Evolutionary conservation across 2,888 invertebrate species (phyloP), one percentile per base, ranked within the genome.

Genomic region (Fragum sueziense): DNA sequence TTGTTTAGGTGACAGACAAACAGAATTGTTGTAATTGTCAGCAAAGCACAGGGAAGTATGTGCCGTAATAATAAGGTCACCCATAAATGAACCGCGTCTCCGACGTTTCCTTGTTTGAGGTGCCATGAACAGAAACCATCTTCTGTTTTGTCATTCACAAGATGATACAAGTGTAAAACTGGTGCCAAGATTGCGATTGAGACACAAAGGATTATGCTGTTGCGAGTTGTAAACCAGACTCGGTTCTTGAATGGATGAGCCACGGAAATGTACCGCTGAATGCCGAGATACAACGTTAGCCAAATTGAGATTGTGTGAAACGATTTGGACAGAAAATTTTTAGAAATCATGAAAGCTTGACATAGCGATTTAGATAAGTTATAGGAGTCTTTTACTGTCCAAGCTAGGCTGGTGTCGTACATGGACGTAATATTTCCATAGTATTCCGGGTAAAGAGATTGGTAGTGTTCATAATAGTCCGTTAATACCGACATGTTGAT

Each of bases 251-350:
- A 74, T 11, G 82, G 82, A 29, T 31, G 51, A 2, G 54, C 33
- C 1, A 79, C 76, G 7, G 68, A 74, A 17, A n/a, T n/a, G n/a
- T n/a, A n/a, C n/a, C n/a, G n/a, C n/a, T n/a, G n/a, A n/a, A n/a
- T n/a, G n/a, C n/a, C 85, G 4, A 86, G 80, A 29, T 79, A 70
- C 14, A 80, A 51, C 20, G 85, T 86, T 33, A 85, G 73, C 80
- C 79, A 86, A 51, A 82, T 84, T 3, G 86, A 86, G 9, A 78
- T 62, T 2, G 81, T 81, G 57, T 85, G 82, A 33, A 84, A 84
- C 20, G 74, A 74, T 27, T 74, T 74, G 3, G 84, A 79, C 0
- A 85, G 25, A 51, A 76, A 82, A 37, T 68, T 77, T 34, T 77
- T 81, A 0, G 77, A 74, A 14, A 77, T 59, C 77, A 77, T 81